A percentile compares a stretch with the other conserved stretches of the same genome.
Evolutionary conservation across 2,113 vertebrate genomes (phyloP).

Genomic region (Circaetus cinerascens): DNA sequence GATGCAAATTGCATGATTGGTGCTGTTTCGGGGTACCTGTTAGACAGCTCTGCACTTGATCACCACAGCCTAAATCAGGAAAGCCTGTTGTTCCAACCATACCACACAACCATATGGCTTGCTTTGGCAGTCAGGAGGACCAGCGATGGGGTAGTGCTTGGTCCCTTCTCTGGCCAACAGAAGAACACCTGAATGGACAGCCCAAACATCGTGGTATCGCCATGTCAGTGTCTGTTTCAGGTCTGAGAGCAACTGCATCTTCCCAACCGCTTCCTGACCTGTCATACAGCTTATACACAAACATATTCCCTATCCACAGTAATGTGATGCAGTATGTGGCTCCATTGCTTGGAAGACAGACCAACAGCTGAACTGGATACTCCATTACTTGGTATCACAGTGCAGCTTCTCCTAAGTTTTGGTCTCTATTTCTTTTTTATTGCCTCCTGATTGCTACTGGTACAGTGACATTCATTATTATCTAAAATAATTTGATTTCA

Average conservation of each 20-base stretch:
- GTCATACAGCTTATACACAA: background rate
- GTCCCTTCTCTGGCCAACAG: background rate
- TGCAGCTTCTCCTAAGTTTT: background rate
- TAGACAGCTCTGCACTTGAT: background rate
- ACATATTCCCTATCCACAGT: background rate
- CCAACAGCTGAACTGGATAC: background rate
- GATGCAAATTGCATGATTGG: background rate
- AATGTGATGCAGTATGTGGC: background rate
- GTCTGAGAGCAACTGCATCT: background rate
- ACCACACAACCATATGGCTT: background rate
- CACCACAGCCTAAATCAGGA: background rate
- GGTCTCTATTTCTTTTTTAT: background rate
- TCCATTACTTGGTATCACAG: background rate
- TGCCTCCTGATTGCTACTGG: background rate
- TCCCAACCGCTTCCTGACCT: background rate
- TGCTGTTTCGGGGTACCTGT: background rate
- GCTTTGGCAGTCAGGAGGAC: background rate
- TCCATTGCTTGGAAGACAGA: background rate
- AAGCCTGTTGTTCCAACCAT: background rate
- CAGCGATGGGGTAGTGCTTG: rapidly evolving
- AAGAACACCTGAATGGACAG: background rate
- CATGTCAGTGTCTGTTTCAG: background rate
- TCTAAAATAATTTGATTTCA: background rate
- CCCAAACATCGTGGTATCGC: background rate
- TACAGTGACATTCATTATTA: background rate